phyloP scores from a whole-genome alignment of 2,113 vertebrate species.

The Tonatia bakeri region DNA sequence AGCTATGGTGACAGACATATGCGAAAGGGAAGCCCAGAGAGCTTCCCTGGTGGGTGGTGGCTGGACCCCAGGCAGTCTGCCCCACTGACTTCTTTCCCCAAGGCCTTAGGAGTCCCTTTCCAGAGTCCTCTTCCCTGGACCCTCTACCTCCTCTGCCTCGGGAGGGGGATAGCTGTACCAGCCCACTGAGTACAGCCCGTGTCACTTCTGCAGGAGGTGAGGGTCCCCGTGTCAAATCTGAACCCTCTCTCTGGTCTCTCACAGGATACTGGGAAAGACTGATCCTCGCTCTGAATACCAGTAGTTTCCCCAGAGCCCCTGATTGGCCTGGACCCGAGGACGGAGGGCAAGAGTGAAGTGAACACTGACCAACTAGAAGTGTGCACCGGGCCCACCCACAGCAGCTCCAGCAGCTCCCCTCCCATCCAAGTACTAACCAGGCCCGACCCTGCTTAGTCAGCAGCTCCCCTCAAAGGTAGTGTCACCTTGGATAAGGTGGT shows the following conservation, averaged over 20 bases:
- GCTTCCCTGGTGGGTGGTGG: neutral
- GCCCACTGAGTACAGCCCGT: neutral
- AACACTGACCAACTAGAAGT: neutral
- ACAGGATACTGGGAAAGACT: conserved; percentile 83
- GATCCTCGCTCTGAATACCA: conserved; percentile 69
- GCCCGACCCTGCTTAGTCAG: no score
- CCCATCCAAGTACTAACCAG: no score
- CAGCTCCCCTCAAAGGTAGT: neutral
- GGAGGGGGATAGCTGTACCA: neutral
- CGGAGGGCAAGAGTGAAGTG: neutral
- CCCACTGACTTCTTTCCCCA: neutral
- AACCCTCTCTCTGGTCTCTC: conserved; percentile 56
- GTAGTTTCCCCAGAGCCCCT: conserved; percentile 65
- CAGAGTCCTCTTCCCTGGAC: neutral
- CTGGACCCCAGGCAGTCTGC: neutral
- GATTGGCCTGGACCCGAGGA: neutral
- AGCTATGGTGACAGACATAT: neutral
- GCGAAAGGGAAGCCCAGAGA: neutral
- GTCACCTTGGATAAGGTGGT: neutral
- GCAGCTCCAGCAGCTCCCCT: neutral
- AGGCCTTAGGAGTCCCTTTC: neutral
- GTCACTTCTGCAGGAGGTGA: neutral
- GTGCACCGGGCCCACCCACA: neutral
- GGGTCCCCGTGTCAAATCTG: neutral
- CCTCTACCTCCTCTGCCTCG: neutral